Base-by-base conservation (phyloP, 92 coral and sea anemone species). In the Parazoanthus darwini region DNA sequence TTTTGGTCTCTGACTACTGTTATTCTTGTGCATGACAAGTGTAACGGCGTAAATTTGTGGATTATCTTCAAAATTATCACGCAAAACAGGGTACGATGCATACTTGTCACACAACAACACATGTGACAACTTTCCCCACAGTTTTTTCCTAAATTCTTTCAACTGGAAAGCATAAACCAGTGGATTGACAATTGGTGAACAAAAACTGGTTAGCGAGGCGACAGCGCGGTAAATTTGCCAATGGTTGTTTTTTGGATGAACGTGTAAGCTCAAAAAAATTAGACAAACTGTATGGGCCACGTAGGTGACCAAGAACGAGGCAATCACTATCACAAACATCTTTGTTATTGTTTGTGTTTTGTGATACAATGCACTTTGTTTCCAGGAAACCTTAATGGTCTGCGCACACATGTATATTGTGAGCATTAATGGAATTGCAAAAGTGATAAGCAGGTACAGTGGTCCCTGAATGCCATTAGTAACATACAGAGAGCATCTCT, bases 181-280 rank as follows among this genome's bases (percentile, higher is more conserved):
- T 43, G 87, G 87, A 70, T 83, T 83, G 7, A 70, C 25, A 13
- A 83, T 22, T n/a, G 87, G 87, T n/a, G 87, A 68, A n/a, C 46
- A 6, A 25, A n/a, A 8, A 22, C 77, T 22, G 0, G 9, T 46
- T 39, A 50, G 2, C 6, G 70, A 25, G 15, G 42, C 25, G 6
- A 68, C 11, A 44, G 11, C 11, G 42, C 78, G 38, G 18, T 35
- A 13, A 2, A 26, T 3, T 6, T n/a, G 3, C 42, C 87, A 66
- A 22, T 9, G 1, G 15, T 39, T 39, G 43, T 56, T 58, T 14
- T 4, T 0, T 23, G n/a, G 73, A 3, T 65, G 50, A 37, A 10
- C 33, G 0, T 46, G 75, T 15, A 82, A 65, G 36, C 74, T 70
- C 7, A 65, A 35, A 10, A 65, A 13, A 6, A 82, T 51, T 56